phyloP scores from a whole-genome alignment of 2,797 vertebrate species.

The Periophthalmus magnuspinnatus region DNA sequence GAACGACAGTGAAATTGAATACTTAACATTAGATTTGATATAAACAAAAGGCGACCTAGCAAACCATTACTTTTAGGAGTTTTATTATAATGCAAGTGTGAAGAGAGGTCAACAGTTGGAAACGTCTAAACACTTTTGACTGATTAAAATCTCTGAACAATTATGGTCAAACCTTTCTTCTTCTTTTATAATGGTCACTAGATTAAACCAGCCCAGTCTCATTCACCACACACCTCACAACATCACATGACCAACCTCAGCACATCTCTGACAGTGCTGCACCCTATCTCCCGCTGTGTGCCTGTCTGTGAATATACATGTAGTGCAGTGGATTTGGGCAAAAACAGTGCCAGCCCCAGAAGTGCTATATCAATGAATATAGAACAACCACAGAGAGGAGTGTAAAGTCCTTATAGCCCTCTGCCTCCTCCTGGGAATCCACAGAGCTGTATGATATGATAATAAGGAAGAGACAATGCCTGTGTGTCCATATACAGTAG shows the following conservation, averaged over 20 bases:
- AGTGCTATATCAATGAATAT: slow-evolving; percentile 67
- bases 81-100: not conserved
- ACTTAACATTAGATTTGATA: too few species aligned
- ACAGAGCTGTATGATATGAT: slow-evolving; percentile 49
- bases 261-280: slow-evolving; percentile 15
- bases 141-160: not conserved
- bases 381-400: slow-evolving; percentile 51
- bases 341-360: slow-evolving; percentile 40
- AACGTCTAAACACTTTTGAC: not conserved
- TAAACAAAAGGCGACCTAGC: too few species aligned
- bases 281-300: slow-evolving; percentile 18
- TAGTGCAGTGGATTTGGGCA: slow-evolving; percentile 35
- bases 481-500: slow-evolving; percentile 34
- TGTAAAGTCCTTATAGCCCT: slow-evolving; percentile 43
- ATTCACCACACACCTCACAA: slow-evolving; percentile 33
- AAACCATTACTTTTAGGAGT: not conserved
- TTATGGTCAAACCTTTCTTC: slow-evolving; percentile 8
- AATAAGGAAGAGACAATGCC: slow-evolving; percentile 52
- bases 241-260: slow-evolving; percentile 9
- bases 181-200: slow-evolving; percentile 30
- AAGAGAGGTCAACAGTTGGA: too few species aligned
- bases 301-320: slow-evolving; percentile 51
- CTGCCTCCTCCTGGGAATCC: slow-evolving; percentile 38
- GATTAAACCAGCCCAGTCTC: slow-evolving; percentile 35
- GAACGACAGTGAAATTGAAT: too few species aligned